A percentile compares a stretch with the other conserved stretches of the same genome.
phyloP scores from a whole-genome alignment of 2,113 vertebrate species.

The Ailuropoda melanoleuca region DNA sequence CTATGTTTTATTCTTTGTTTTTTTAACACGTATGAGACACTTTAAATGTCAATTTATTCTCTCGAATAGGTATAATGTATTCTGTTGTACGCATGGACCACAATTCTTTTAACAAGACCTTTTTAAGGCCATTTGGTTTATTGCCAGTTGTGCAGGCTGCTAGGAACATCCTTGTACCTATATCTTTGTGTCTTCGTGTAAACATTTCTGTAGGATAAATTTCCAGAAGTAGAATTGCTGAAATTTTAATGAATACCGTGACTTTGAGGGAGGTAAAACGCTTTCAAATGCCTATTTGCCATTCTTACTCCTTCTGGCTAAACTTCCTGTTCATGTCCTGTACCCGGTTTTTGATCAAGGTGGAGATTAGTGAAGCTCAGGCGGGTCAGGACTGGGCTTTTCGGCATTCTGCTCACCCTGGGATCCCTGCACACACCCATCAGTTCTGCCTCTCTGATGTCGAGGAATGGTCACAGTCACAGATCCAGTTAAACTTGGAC shows the following conservation, averaged over 20 bases:
- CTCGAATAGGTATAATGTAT: neutral
- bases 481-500: neutral
- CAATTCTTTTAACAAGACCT: neutral
- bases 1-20: neutral
- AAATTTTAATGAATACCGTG: neutral
- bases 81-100: neutral
- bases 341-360: neutral
- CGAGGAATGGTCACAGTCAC: neutral
- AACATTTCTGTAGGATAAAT: conserved; percentile 19
- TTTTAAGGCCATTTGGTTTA: neutral
- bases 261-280: neutral
- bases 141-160: neutral
- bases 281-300: neutral
- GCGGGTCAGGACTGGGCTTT: neutral
- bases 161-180: neutral
- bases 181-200: neutral
- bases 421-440: neutral
- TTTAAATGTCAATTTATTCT: neutral
- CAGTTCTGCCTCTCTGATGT: neutral
- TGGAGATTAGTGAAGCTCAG: neutral
- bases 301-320: neutral
- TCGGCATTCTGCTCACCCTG: neutral
- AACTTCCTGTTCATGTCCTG: neutral
- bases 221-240: conserved; percentile 27
- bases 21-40: neutral